phyloP scores from a whole-genome alignment of 2,797 vertebrate species.

The Hemitrygon akajei region DNA sequence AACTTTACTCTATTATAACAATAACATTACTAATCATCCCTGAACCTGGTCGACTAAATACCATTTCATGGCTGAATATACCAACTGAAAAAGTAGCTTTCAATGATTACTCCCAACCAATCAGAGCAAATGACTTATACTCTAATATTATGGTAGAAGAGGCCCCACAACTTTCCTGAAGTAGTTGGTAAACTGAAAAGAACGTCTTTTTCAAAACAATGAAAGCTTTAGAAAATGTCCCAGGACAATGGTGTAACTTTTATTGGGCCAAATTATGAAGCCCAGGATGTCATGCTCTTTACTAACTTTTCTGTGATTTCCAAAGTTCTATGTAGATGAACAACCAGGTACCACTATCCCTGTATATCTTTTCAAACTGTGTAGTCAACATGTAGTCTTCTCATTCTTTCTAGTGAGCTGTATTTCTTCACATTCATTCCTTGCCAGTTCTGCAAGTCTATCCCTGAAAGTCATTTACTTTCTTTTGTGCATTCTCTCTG shows the following conservation, averaged over 20 bases:
- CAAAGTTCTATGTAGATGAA: no score
- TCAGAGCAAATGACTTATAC: not conserved
- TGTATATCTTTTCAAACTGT: no score
- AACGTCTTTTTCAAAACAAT: not conserved
- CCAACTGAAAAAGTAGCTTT: not conserved
- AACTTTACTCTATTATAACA: no score
- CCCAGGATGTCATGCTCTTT: no score
- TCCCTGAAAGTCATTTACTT: no score
- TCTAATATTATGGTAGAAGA: not conserved
- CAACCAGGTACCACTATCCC: no score
- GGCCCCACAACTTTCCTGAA: not conserved
- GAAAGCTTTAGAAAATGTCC: not conserved
- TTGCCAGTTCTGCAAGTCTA: no score
- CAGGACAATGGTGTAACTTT: not conserved
- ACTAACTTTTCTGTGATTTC: no score
- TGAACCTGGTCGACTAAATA: not conserved
- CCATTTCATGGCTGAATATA: not conserved
- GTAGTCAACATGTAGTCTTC: no score
- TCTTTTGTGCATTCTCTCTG: no score
- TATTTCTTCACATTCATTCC: no score
- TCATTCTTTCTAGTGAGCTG: no score
- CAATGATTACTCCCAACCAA: not conserved
- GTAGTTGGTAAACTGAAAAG: not conserved
- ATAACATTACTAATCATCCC: not conserved
- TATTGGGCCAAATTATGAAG: not conserved